Conservation (phyloP, 1,140 invertebrate genomes). For the Drosophila tani region DNA sequence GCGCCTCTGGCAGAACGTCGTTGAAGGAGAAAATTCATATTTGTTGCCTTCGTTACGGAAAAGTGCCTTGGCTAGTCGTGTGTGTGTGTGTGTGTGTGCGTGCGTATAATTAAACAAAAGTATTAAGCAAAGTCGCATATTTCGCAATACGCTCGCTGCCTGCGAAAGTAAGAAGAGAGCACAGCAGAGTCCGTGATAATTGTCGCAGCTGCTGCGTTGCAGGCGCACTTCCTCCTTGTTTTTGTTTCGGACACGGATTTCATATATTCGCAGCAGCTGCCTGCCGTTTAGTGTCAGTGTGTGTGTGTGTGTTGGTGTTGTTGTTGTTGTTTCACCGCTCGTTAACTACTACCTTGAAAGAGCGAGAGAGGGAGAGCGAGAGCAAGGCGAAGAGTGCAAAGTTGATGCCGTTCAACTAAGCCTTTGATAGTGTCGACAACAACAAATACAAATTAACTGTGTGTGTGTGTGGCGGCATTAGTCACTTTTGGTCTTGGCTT, state of each 20-base stretch:
- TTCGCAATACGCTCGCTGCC: constrained; percentile 30
- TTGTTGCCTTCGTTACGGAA: constrained; percentile 28
- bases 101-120: constrained; percentile 52
- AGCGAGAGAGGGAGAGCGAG: constrained; percentile 3
- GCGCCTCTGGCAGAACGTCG: constrained; percentile 23
- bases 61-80: constrained; percentile 18
- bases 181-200: constrained; percentile 12
- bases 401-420: constrained; percentile 52
- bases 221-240: constrained; percentile 42
- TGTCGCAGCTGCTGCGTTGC: constrained; percentile 27
- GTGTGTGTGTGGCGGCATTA: constrained; percentile 59
- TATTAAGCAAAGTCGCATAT: constrained; percentile 50
- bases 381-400: constrained; percentile 42
- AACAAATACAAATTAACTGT: constrained; percentile 35
- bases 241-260: constrained; percentile 30
- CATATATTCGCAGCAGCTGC: constrained; percentile 49
- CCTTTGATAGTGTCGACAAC: constrained; percentile 25
- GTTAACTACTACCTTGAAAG: constrained; percentile 52
- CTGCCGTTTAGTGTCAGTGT: constrained; percentile 18
- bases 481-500: constrained; percentile 68
- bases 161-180: constrained; percentile 21
- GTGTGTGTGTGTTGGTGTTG: neutral
- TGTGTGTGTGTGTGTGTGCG: constrained; percentile 50
- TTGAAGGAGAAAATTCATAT: neutral
- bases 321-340: constrained; percentile 41